phyloP scores from a whole-genome alignment of 2,888 invertebrate genomes.

The Ypsolopha sequella region DNA sequence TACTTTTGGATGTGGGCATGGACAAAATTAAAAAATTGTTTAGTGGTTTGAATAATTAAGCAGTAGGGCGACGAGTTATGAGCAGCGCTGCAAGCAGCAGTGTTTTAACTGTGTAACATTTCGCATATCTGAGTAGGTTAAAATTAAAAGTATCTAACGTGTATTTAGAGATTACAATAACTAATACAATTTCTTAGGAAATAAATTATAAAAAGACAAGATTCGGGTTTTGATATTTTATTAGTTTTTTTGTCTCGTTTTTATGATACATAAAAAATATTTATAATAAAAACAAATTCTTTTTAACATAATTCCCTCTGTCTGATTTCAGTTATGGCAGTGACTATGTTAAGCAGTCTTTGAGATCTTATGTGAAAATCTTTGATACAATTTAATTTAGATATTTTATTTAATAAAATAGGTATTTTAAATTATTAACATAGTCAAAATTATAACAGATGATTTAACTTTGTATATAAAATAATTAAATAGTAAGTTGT shows the following conservation, averaged over 20 bases:
- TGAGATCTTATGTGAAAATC: conserved; percentile 30
- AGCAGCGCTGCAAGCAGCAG: neutral
- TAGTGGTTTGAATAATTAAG: too few relatives aligned
- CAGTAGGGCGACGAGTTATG: too few relatives aligned
- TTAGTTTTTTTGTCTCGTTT: conserved; percentile 48
- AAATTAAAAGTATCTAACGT: too few relatives aligned
- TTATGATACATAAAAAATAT: conserved; percentile 3
- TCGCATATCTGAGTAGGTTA: too few relatives aligned
- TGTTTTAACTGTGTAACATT: neutral
- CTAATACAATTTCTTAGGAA: too few relatives aligned
- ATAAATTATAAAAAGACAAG: too few relatives aligned
- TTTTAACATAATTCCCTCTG: neutral
- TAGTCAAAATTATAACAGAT: conserved; percentile 48
- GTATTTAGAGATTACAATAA: too few relatives aligned
- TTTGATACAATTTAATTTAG: neutral
- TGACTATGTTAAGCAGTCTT: conserved; percentile 66
- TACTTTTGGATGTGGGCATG: too few relatives aligned
- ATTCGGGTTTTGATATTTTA: conserved; percentile 33
- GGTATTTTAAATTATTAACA: conserved; percentile 25
- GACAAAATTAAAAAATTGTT: too few relatives aligned
- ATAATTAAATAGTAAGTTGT: conserved; percentile 30
- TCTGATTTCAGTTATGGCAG: conserved; percentile 35
- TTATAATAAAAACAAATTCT: conserved; percentile 6
- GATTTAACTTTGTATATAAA: conserved; percentile 25
- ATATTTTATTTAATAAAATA: neutral